Conservation (phyloP, 2,888 invertebrate species). For the Tetragonula carbonaria region DNA sequence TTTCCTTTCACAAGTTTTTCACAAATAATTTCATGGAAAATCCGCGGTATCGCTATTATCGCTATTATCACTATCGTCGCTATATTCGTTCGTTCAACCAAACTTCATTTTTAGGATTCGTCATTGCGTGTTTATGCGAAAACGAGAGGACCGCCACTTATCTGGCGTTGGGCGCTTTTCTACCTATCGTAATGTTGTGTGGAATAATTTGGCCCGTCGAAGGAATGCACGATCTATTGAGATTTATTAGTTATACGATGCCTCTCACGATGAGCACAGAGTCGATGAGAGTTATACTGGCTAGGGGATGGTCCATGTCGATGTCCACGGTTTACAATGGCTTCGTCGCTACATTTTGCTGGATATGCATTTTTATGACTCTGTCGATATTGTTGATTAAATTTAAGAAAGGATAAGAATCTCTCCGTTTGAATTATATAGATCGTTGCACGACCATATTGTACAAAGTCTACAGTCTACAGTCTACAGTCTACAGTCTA, state of each 20-base stretch:
- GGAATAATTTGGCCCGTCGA: constrained; percentile 98
- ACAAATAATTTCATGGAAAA: too few species aligned
- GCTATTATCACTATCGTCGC: neutral
- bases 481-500: too few species aligned
- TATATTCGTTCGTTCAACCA: neutral
- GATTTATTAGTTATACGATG: constrained; percentile 89
- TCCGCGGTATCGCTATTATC: too few species aligned
- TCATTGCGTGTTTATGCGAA: constrained; percentile 91
- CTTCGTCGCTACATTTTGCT: constrained; percentile 90
- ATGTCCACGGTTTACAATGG: constrained; percentile 92
- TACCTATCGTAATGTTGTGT: constrained; percentile 93
- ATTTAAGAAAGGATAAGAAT: constrained; percentile 91
- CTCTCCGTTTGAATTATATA: neutral
- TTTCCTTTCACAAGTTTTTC: too few species aligned
- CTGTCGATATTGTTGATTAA: constrained; percentile 91
- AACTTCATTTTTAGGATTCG: constrained; percentile 87
- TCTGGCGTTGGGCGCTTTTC: constrained; percentile 92
- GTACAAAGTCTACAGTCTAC: neutral
- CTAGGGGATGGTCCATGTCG: constrained; percentile 92
- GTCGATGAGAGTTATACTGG: constrained; percentile 92
- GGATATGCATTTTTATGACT: constrained; percentile 92
- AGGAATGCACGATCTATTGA: constrained; percentile 92
- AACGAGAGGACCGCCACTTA: constrained; percentile 94
- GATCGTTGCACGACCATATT: neutral
- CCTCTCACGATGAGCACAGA: constrained; percentile 96